Conservation (phyloP, 2,797 vertebrate genomes). For the Bucorvus abyssinicus region DNA sequence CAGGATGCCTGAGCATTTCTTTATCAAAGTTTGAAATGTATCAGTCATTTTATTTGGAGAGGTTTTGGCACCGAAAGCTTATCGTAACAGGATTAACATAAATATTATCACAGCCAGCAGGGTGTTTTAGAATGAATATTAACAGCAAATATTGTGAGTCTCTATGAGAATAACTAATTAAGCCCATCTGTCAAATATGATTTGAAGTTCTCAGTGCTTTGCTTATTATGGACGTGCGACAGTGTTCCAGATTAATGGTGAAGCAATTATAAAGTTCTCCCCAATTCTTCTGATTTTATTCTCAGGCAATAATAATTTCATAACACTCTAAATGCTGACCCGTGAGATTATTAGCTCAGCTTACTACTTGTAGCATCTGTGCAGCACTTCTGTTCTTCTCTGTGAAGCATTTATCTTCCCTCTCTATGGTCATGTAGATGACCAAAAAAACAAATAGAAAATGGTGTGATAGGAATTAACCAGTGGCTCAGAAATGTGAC, state of each 20-base stretch:
- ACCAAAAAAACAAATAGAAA: background rate
- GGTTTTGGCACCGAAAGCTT: slow-evolving; percentile 29
- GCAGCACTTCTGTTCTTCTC: background rate
- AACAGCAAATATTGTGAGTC: slow-evolving; percentile 56
- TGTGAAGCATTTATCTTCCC: background rate
- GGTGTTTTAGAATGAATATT: slow-evolving; percentile 58
- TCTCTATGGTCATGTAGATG: background rate
- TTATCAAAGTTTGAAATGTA: background rate
- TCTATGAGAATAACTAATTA: slow-evolving; percentile 53
- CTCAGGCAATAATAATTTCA: background rate
- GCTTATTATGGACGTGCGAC: background rate
- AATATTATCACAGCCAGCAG: slow-evolving; percentile 61
- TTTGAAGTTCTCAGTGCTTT: background rate
- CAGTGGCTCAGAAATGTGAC: background rate
- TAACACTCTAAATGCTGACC: background rate
- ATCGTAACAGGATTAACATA: slow-evolving; percentile 58
- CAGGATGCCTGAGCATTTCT: background rate
- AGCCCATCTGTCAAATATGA: slow-evolving; percentile 40
- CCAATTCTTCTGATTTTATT: background rate
- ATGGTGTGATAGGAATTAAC: background rate
- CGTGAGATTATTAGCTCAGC: background rate
- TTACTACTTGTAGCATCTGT: background rate
- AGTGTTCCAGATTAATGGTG: background rate
- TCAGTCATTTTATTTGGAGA: slow-evolving; percentile 50
- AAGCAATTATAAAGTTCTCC: slow-evolving; percentile 2